Evolutionary conservation across 2,888 invertebrate genomes (phyloP), one percentile per base, ranked within the genome.

Genomic region (Cistogaster globosa): DNA sequence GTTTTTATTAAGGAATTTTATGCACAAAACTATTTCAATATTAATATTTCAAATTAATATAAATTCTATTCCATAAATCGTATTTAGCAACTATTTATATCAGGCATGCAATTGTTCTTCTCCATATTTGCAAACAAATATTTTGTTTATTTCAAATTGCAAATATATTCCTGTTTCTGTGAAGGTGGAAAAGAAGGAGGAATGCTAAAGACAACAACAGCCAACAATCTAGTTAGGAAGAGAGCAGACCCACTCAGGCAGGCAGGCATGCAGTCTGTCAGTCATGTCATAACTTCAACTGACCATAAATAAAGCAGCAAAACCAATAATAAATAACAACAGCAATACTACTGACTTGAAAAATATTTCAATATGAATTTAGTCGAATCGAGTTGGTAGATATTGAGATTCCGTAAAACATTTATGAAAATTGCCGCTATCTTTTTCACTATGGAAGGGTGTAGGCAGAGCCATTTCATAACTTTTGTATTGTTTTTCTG

Each of bases 11-110:
- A 67, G 74, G 72, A 80, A 80, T 80, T 80, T 68, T 53, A 53
- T 80, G 67, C 53, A 74, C 74, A 74, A 67, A 80, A 80, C 74
- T 80, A 80, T 80, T 80, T 80, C 74, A 55, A 60, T 80, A 80
- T 74, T 74, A 80, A 80, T 74, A 80, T 80, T 74, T 60, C 74
- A 80, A 74, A 80, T 74, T 80, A 80, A 74, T 80, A 80, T 80
- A 80, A 80, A 80, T 80, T 74, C 80, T 80, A 67, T 80, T 74
- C 48, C 55, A 71, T 69, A 69, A 62, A 62, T 69, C 62, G 45
- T 55, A 74, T 80, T 72, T 80, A 71, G 58, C 67, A 76, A 71
- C 53, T 36, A 76, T 77, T 68, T 77, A 32, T 26, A 55, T 26
- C 72, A 62, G 60, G 38, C 58, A 42, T 71, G n/a, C 60, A 74